Evolutionary conservation across 2,113 vertebrate species (phyloP), one percentile per base, ranked within the genome.

Genomic region (Psilopogon haemacephalus): DNA sequence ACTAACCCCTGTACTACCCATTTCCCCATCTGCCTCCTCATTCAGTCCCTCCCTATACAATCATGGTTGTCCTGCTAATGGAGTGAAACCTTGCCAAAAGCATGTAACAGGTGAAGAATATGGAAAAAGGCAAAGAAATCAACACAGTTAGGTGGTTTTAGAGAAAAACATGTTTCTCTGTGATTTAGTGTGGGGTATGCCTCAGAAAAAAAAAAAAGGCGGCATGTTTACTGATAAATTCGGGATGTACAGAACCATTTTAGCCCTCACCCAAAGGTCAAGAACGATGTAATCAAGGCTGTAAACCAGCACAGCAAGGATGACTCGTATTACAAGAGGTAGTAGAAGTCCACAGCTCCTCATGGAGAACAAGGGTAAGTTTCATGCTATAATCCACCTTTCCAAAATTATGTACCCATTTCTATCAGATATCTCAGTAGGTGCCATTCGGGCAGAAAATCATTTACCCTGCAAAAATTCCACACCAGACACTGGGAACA

Each of bases 221-320:
- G n/a, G n/a, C 48, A 50, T 23, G 50, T 30, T 76, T 26, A 27
- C 33, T 65, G 40, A 8, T 82, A 72, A 65, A 90, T 70, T 76
- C 23, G 21, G 38, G 19, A 8, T 85, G 46, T 12, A 55, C 19
- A 42, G 77, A 75, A 75, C 20, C 19, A 64, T 54, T 88, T 68
- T 58, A 79, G 54, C 48, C 35, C 64, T 71, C 77, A 58, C 55
- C 11, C 48, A 75, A 12, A 92, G 89, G 93, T 92, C 91, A 94
- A 84, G 81, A 83, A 79, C 1, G 2, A 28, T 63, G 50, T 67
- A 62, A 56, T n/a, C 56, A 35, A 56, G 38, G 19, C 75, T 81
- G 73, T 42, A 89, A 92, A 44, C 40, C 81, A 81, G 77, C 58
- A 65, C 35, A 75, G 77, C 54, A 75, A 89, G 40, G 40, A 24